A percentile compares a stretch with the other conserved stretches of the same genome.
Evolutionary conservation across 2,113 vertebrate genomes (phyloP).

Genomic region (Prolemur simus): DNA sequence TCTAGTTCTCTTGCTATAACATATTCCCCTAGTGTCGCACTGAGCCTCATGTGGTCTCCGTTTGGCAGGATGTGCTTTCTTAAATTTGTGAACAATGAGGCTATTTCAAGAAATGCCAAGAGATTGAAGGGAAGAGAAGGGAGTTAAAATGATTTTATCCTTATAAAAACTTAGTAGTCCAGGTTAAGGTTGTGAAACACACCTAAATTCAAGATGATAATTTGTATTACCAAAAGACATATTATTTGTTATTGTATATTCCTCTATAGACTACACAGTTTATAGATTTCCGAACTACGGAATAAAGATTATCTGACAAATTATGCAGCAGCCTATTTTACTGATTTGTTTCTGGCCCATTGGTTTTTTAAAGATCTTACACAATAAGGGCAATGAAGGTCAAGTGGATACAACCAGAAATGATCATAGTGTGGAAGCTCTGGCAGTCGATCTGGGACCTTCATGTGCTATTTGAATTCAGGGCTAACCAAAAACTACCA

Average conservation of each 20-base stretch:
- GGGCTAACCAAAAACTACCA: constrained; percentile 86
- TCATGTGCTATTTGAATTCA: constrained; percentile 87
- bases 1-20: neutral
- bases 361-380: constrained; percentile 78
- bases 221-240: neutral
- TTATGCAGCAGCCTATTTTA: constrained; percentile 85
- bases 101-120: neutral
- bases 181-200: neutral
- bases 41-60: neutral
- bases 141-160: neutral
- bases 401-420: constrained; percentile 85
- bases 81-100: neutral
- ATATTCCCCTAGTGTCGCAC: neutral
- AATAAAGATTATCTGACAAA: constrained; percentile 84
- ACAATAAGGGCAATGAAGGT: constrained; percentile 86
- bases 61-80: neutral
- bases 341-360: constrained; percentile 83
- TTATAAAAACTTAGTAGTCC: neutral
- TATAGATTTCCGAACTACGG: constrained; percentile 86
- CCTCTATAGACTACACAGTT: neutral
- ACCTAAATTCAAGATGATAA: neutral
- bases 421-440: constrained; percentile 82
- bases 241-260: neutral
- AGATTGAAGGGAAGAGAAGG: neutral
- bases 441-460: constrained; percentile 73